Evolutionary conservation across 2,888 invertebrate genomes (phyloP), one percentile per base, ranked within the genome.

Genomic region (Ichneumon xanthorius): DNA sequence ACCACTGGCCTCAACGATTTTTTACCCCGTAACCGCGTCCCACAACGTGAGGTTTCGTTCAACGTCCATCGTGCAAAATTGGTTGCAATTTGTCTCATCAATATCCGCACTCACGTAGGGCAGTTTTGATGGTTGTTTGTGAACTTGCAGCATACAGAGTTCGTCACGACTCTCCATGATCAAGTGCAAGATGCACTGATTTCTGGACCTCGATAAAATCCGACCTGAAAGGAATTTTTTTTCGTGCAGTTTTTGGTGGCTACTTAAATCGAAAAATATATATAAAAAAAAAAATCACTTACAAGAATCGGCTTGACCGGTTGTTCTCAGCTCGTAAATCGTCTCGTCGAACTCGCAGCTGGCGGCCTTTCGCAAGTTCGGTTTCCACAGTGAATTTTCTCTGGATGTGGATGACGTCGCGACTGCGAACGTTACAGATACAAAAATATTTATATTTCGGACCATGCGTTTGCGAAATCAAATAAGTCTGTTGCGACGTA

Each of bases 61-160:
- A 19, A 87, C 87, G 80, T 89, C 88, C 26, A 89, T 65, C 22
- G 91, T 90, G 61, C 92, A 93, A 88, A 89, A 92, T 75, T 88
- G 86, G 80, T 91, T 90, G 14, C 30, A 1, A 83, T 92, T 86
- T n/a, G 82, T 80, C 2, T 88, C 85, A 87, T 89, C 89, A 48
- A 93, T 88, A 88, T 93, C 93, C 72, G 89, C 91, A 70, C 93
- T 91, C 68, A 91, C 84, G 80, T 89, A 92, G 26, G 93, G 92
- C 61, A 88, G 4, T 16, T 87, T 86, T n/a, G 92, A 92, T 16
- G 58, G 2, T 80, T 90, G 85, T 16, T 73, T 81, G 16, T 91
- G 86, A 65, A 92, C 80, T 88, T 90, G 85, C 3, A 88, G 40
- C 45, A 93, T 78, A 19, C 78, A 77, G 40, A 91, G 80, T 82